Evolutionary conservation across 2,888 invertebrate species (phyloP).

Genomic region (Idaea aversata): DNA sequence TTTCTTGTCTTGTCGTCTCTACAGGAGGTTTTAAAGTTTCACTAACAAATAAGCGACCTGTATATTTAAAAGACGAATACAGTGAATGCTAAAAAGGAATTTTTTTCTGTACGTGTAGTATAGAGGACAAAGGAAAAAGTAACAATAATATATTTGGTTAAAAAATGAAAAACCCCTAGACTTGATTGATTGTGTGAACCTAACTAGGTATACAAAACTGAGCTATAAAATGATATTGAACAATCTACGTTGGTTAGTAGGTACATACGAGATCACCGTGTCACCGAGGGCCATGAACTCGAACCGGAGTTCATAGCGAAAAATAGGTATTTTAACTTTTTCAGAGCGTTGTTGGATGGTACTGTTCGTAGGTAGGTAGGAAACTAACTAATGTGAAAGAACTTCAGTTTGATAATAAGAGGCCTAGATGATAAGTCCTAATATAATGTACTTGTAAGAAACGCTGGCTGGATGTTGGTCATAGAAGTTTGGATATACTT

Average conservation of each 20-base stretch:
- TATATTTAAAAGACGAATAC: background rate
- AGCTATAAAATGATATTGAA: background rate
- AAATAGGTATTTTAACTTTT: background rate
- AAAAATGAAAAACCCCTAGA: no score
- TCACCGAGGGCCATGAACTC: constrained; percentile 70
- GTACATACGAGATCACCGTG: constrained; percentile 41
- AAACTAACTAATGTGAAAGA: background rate
- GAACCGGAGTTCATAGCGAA: constrained; percentile 55
- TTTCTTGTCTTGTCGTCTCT: no score
- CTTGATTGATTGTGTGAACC: background rate
- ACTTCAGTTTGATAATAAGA: no score
- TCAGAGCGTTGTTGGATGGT: background rate
- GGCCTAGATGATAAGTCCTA: no score
- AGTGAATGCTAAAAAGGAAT: no score
- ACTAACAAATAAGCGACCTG: background rate
- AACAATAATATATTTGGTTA: no score
- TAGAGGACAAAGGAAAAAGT: no score
- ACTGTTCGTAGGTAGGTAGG: constrained; percentile 3
- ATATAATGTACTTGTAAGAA: no score
- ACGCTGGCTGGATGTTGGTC: no score
- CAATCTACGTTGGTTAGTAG: background rate
- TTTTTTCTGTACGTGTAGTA: no score
- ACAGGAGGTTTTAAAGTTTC: background rate
- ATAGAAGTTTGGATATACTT: no score
- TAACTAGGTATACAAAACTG: background rate